phyloP scores from a whole-genome alignment of 2,113 vertebrate genomes.

The Lasiurus borealis region DNA sequence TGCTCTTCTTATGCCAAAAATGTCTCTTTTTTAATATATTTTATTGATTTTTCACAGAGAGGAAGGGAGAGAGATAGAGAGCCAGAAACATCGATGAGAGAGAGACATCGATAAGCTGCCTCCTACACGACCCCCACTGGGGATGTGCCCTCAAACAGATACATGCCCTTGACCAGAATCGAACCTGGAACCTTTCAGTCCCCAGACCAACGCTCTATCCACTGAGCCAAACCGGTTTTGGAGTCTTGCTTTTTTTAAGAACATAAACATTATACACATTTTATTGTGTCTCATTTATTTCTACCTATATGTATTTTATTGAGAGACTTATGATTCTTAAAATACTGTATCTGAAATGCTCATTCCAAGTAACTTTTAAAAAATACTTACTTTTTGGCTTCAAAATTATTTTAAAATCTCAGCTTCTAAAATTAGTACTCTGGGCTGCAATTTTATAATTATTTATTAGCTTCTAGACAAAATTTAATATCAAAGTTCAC shows the following conservation, averaged over 20 bases:
- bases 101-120: too few species aligned
- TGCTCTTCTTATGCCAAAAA: neutral
- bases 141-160: too few species aligned
- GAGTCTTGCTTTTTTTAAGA: neutral
- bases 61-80: too few species aligned
- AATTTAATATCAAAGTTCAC: conserved; percentile 9
- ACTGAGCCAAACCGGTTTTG: too few species aligned
- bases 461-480: conserved; percentile 60
- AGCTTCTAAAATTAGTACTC: conserved; percentile 51
- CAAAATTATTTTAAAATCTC: conserved; percentile 48
- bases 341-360: conserved; percentile 3
- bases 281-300: neutral
- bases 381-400: conserved; percentile 26
- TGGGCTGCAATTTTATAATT: conserved; percentile 47
- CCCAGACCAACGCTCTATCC: too few species aligned
- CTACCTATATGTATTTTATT: neutral
- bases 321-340: neutral
- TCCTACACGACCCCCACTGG: too few species aligned
- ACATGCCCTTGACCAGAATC: too few species aligned
- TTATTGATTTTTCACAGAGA: too few species aligned
- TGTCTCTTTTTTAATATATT: neutral
- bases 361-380: neutral
- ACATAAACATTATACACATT: neutral
- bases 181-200: too few species aligned
- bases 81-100: too few species aligned